Conservation (phyloP, 2,888 invertebrate genomes). For the Drosophila anceps region DNA sequence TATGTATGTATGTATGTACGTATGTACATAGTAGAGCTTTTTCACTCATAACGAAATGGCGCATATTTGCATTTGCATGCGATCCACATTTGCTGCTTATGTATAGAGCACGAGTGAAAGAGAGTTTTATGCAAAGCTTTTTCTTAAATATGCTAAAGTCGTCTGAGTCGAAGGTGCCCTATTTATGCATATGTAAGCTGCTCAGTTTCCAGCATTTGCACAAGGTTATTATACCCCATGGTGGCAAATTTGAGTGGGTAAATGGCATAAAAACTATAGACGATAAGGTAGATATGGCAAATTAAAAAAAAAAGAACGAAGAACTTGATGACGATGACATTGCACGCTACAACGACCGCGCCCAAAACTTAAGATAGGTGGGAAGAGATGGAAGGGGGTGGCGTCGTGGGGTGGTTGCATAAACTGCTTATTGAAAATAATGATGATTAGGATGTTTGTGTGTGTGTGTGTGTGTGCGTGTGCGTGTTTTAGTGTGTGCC, state of each 20-base stretch:
- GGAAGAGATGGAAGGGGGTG: background rate
- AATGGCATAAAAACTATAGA: constrained; percentile 6
- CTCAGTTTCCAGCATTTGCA: background rate
- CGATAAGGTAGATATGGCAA: constrained; percentile 37
- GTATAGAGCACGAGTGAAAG: background rate
- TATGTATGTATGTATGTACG: background rate
- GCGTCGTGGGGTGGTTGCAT: constrained; percentile 8
- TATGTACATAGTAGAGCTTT: background rate
- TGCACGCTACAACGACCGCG: constrained; percentile 52
- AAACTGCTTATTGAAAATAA: constrained; percentile 50
- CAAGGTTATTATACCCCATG: constrained; percentile 1
- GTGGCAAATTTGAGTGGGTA: constrained; percentile 1
- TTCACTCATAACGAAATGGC: constrained; percentile 3
- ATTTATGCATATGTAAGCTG: background rate
- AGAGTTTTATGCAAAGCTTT: constrained; percentile 5
- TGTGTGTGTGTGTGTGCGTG: constrained; percentile 11
- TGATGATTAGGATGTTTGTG: constrained; percentile 24
- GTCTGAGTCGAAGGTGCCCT: background rate
- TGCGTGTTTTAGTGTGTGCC: constrained; percentile 10
- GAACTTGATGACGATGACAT: constrained; percentile 50
- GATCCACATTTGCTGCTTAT: background rate
- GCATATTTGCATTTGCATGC: background rate
- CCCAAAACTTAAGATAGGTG: constrained; percentile 30
- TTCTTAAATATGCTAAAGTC: background rate
- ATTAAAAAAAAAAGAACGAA: constrained; percentile 28